Percentiles rank a stretch among this genome's conserved stretches.
These are phyloP conservation scores for Octomys mimax DNA, from an alignment of 2,797 vertebrate species.

Conservation along the genomic window DNA sequence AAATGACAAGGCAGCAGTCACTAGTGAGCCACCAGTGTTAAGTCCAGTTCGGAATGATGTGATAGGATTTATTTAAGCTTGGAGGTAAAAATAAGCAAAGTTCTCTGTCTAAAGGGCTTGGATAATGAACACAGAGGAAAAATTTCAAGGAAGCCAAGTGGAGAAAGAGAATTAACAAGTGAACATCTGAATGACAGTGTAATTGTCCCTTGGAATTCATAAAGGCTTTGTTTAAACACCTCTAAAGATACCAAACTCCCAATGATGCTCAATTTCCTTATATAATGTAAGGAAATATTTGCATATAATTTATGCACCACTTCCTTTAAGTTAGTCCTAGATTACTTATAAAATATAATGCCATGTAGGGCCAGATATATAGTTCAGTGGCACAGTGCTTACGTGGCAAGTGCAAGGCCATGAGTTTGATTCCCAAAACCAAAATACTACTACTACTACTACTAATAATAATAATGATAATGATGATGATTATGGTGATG, in stretches of 20 bases:
- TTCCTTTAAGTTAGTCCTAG: neutral
- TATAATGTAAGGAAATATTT: neutral
- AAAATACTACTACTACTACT: too few relatives aligned
- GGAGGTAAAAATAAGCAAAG: neutral
- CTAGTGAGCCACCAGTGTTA: neutral
- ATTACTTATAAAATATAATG: neutral
- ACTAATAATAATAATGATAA: too few relatives aligned
- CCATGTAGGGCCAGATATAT: too few relatives aligned
- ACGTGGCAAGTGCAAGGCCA: too few relatives aligned
- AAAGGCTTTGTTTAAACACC: neutral
- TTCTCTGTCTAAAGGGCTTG: neutral
- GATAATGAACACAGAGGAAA: neutral
- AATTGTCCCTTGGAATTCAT: neutral
- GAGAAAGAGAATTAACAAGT: neutral
- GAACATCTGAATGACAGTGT: neutral
- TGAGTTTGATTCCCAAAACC: too few relatives aligned
- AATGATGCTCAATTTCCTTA: neutral
- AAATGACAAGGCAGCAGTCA: constrained; percentile 15
- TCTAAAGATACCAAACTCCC: neutral
- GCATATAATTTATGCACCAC: neutral
- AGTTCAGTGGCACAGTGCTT: too few relatives aligned
- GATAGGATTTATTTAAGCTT: neutral
- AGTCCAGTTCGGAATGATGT: neutral
- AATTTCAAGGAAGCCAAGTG: constrained; percentile 20
- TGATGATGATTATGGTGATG: too few relatives aligned